These are phyloP conservation scores for Caenorhabditis tropicalis DNA, from an alignment of 1,140 invertebrate genomes.

Conservation along the genomic window DNA sequence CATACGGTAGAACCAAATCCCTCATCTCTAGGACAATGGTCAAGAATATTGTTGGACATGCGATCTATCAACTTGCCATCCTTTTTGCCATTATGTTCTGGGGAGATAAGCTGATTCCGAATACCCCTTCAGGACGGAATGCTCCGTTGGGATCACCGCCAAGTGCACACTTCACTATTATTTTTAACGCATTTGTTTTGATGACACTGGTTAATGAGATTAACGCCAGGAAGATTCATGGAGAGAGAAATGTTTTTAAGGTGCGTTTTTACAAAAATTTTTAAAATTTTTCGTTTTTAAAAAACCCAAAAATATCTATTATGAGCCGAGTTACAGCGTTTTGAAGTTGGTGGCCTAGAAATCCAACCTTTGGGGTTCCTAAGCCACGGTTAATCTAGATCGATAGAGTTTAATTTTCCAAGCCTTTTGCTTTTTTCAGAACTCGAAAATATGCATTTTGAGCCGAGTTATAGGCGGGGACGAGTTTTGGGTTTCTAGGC, in stretches of 20 bases:
- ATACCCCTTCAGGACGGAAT: constrained; percentile 78
- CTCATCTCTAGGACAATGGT: constrained; percentile 98
- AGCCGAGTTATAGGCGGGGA: too few relatives aligned
- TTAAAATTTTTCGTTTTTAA: background rate
- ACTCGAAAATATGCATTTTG: too few relatives aligned
- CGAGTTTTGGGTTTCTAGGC: too few relatives aligned
- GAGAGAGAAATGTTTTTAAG: constrained; percentile 91
- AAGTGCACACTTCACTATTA: constrained; percentile 96
- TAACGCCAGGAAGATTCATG: constrained; percentile 98
- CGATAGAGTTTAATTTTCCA: too few relatives aligned
- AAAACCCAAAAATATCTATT: background rate
- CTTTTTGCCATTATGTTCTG: constrained; percentile 81
- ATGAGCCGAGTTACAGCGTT: too few relatives aligned
- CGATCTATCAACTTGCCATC: constrained; percentile 91
- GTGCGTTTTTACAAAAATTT: constrained; percentile 45
- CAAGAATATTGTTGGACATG: constrained; percentile 93
- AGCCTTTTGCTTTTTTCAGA: too few relatives aligned
- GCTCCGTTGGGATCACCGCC: constrained; percentile 81
- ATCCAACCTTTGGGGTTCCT: too few relatives aligned
- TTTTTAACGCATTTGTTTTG: constrained; percentile 99
- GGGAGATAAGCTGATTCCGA: constrained; percentile 53
- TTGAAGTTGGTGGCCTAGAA: too few relatives aligned
- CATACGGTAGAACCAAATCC: constrained; percentile 93
- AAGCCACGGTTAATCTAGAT: too few relatives aligned
- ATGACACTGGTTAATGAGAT: constrained; percentile 99